Evolutionary conservation across 2,797 vertebrate genomes (phyloP), one percentile per base, ranked within the genome.

Genomic region (Bovichtus diacanthus): DNA sequence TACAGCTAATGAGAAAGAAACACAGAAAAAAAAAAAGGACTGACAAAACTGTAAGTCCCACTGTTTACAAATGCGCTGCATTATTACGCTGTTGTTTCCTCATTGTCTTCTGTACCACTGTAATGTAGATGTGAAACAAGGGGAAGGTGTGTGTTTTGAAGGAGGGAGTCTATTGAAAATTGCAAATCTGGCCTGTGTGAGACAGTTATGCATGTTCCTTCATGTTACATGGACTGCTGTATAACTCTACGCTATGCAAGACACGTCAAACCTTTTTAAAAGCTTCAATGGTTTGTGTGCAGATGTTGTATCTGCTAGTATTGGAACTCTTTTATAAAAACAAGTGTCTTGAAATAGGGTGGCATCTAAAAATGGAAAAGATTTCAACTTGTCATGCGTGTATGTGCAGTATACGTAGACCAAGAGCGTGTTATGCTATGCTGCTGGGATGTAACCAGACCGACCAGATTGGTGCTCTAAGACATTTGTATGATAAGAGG

Each of bases 271-370:
- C 9, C 15, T 34, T 46, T 73, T 43, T 41, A 49, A 41, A 77
- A 66, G 18, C 36, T 56, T 61, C 36, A 53, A 61, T 11, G 21
- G 54, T 51, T 78, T 68, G 74, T 86, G 83, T 82, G 82, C 73
- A 76, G 54, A 47, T 55, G 12, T 43, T 61, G 13, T 78, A 36
- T 67, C 29, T 73, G 7, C 56, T 47, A 44, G 44, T 25, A 59
- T 21, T 49, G 16, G 29, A 70, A 34, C 15, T 34, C 29, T 60
- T 60, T 54, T 50, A 34, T 43, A 31, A 23, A 44, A 25, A 62
- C 19, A 29, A 10, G 41, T 53, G 19, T 36, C 41, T 38, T 70
- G 55, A 62, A 43, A 47, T 76, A 41, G n/a, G 39, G 21, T 63
- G 25, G 10, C 15, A 21, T 70, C 15, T 44, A 29, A 43, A 67